Base-by-base conservation (phyloP, 2,797 vertebrate genomes). In the Cuniculus paca region DNA sequence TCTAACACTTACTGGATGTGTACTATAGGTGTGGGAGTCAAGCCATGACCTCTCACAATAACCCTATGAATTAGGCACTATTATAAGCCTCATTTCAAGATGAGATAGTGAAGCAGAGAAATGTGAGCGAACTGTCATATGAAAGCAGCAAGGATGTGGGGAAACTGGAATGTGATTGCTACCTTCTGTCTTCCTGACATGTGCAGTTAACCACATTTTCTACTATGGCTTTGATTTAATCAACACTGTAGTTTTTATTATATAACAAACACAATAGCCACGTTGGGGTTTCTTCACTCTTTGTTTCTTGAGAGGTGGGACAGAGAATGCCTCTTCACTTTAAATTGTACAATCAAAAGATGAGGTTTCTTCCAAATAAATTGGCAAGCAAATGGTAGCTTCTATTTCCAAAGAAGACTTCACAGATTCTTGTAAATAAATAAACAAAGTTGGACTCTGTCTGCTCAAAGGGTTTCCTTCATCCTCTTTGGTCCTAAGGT, bases 291-390 rank as follows among this genome's bases (percentile, higher is more conserved):
- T 36, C 10, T 58, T 65, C 24, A 5, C 9, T 17, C 1, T 56
- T 63, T 24, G 9, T 52, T 45, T 19, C 42, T 68, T 39, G 36
- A 58, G 42, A 88, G 13, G 0, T 45, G 2, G 54, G 14, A 26
- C 83, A 70, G 54, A 0, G 20, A 95, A 56, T 19, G 4, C 10
- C 8, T 54, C 39, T 14, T 60, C 7, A 63, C 54, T 91, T 95
- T 61, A 61, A 12, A 36, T 22, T 45, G 5, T 13, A 0, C 54
- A n/a, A n/a, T 5, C 11, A 60, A 65, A 82, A 45, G 1, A 20
- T 7, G 39, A 77, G 14, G 0, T 82, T 93, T 82, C 48, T 78
- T 88, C 26, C 17, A 83, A 79, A 77, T 60, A 39, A 86, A 91
- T 52, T 42, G 6, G 45, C 4, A 89, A 63, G 68, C 13, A 77